A percentile compares a stretch with the other conserved stretches of the same genome.
Evolutionary conservation across 2,113 vertebrate species (phyloP).

Genomic region (Phoxinus phoxinus): DNA sequence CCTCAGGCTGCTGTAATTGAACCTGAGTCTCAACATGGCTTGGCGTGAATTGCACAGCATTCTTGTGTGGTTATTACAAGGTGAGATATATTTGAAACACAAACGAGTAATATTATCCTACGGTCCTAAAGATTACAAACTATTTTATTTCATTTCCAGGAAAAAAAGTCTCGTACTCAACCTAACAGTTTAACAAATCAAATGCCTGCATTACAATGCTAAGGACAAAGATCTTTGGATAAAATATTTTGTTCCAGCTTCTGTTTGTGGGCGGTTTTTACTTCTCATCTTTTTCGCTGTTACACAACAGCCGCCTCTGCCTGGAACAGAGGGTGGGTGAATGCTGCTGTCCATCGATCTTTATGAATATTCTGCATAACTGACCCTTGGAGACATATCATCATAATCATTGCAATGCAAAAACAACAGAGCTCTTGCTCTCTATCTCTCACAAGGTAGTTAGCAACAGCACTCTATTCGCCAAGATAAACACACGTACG

Average conservation of each 20-base stretch:
- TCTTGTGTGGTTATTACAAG: conserved; percentile 11
- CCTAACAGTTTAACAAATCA: background rate
- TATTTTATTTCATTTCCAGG: background rate
- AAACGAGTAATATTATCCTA: background rate
- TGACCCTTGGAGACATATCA: conserved; percentile 25
- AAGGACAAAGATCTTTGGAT: background rate
- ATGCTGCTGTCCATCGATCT: conserved; percentile 39
- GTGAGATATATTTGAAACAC: conserved; percentile 13
- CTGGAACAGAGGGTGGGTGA: conserved; percentile 41
- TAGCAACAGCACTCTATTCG: too few relatives aligned
- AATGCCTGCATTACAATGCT: background rate
- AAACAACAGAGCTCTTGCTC: conserved; percentile 10
- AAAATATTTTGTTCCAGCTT: conserved; percentile 18
- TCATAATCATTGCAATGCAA: conserved; percentile 42
- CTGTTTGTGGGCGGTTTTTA: conserved; percentile 49
- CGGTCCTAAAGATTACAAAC: background rate
- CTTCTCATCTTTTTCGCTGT: conserved; percentile 49
- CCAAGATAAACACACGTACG: too few relatives aligned
- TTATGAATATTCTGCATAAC: conserved; percentile 37
- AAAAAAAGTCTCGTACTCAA: background rate
- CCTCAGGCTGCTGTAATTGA: background rate
- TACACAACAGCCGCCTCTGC: conserved; percentile 57
- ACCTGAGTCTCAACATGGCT: background rate
- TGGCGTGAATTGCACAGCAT: conserved; percentile 22
- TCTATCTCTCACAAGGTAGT: background rate